These are phyloP conservation scores for Dascyllus trimaculatus DNA, from an alignment of 2,113 vertebrate species.

Conservation along the genomic window DNA sequence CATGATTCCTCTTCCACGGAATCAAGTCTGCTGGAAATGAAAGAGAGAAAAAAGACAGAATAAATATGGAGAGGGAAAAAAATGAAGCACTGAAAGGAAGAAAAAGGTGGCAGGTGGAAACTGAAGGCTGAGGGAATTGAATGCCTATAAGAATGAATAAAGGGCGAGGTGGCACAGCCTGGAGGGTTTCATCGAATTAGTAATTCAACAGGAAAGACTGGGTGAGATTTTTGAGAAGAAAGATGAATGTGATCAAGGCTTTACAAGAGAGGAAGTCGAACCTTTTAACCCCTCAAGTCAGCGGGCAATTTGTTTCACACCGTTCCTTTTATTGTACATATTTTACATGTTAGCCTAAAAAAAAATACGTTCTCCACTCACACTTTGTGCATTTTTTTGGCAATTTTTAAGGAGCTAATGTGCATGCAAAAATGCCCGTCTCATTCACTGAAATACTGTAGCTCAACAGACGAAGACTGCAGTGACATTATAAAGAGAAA, in stretches of 20 bases:
- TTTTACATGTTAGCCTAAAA: background rate
- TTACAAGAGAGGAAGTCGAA: conserved; percentile 6
- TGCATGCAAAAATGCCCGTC: no score
- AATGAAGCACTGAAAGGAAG: conserved; percentile 17
- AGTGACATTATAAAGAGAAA: background rate
- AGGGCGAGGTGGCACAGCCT: conserved; percentile 30
- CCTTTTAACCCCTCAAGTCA: background rate
- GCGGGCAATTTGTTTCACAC: background rate
- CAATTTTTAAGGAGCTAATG: no score
- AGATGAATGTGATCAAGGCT: conserved; percentile 25
- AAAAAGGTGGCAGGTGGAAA: conserved; percentile 17
- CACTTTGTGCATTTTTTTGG: no score
- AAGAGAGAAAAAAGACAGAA: conserved; percentile 9
- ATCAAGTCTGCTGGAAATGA: conserved; percentile 25
- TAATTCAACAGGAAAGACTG: conserved; percentile 24
- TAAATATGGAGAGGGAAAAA: conserved; percentile 30
- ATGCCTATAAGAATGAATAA: conserved; percentile 48
- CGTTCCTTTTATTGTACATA: background rate
- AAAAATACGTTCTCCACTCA: no score
- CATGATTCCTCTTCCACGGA: conserved; percentile 29
- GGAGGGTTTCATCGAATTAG: conserved; percentile 31
- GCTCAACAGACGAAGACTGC: no score
- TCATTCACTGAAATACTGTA: no score
- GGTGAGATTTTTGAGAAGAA: conserved; percentile 18
- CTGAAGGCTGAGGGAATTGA: conserved; percentile 24